Percentiles rank a stretch among this genome's conserved stretches.
phyloP scores from a whole-genome alignment of 2,797 vertebrate genomes.

The Chloroceryle amazona region DNA sequence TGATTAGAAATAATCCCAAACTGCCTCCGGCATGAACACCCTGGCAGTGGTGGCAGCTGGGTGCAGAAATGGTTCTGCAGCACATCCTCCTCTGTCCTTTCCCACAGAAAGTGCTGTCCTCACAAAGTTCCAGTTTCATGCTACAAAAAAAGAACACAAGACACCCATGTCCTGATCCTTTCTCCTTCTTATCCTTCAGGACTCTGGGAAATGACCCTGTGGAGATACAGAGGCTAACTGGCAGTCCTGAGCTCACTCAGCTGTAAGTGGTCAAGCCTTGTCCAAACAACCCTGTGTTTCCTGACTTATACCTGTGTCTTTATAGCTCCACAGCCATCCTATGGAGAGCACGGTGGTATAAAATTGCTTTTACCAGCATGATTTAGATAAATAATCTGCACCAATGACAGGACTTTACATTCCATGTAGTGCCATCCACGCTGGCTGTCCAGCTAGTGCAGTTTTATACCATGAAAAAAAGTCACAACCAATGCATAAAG shows the following conservation, averaged over 20 bases:
- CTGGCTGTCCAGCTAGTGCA: fast-evolving
- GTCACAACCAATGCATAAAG: neutral
- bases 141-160: neutral
- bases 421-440: neutral
- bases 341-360: neutral
- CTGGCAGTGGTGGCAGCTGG: neutral
- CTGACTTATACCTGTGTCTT: neutral
- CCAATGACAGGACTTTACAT: neutral
- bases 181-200: neutral
- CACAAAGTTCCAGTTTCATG: neutral
- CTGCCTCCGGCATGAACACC: neutral
- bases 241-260: neutral
- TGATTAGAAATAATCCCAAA: neutral
- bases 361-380: neutral
- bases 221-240: neutral
- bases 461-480: neutral
- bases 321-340: neutral
- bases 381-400: neutral
- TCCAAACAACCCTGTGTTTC: fast-evolving
- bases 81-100: neutral
- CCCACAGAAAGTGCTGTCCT: constrained; percentile 20
- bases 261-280: neutral
- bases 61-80: neutral
- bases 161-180: neutral
- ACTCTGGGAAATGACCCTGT: neutral